These are phyloP conservation scores for Alaudala cheleensis DNA, from an alignment of 2,113 vertebrate species.

Conservation along the genomic window DNA sequence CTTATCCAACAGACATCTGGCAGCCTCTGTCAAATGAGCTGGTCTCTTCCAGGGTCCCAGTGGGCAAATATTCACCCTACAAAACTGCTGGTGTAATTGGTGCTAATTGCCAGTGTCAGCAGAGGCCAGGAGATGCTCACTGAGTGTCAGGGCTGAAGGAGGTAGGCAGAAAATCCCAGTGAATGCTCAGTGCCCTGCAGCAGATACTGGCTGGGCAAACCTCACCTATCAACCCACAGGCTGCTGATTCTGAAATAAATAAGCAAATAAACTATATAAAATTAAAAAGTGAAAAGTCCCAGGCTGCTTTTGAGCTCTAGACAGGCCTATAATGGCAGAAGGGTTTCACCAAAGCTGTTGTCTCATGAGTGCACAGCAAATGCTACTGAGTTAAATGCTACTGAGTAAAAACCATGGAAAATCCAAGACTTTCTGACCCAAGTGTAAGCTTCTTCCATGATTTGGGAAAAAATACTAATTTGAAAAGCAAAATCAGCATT, in stretches of 20 bases:
- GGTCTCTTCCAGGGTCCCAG: neutral
- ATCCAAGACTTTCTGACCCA: neutral
- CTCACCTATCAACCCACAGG: neutral
- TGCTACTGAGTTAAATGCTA: neutral
- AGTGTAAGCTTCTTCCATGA: neutral
- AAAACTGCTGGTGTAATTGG: neutral
- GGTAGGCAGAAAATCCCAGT: neutral
- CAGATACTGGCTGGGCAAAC: neutral
- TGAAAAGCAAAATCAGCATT: neutral
- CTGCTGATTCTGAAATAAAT: neutral
- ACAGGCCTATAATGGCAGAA: neutral
- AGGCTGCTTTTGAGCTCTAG: neutral
- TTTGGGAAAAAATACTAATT: neutral
- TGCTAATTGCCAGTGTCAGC: slow-evolving; percentile 7
- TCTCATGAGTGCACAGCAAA: accelerated
- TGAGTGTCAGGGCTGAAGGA: neutral
- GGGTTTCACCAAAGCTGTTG: neutral
- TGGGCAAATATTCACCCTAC: neutral
- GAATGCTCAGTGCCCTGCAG: neutral
- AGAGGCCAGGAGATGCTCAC: neutral
- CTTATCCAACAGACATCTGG: neutral
- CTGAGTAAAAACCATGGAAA: neutral
- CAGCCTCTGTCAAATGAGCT: neutral
- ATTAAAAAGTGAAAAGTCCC: neutral
- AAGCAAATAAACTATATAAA: neutral